Evolutionary conservation across 2,888 invertebrate species (phyloP), one percentile per base, ranked within the genome.

Genomic region (Lochmaea capreae): DNA sequence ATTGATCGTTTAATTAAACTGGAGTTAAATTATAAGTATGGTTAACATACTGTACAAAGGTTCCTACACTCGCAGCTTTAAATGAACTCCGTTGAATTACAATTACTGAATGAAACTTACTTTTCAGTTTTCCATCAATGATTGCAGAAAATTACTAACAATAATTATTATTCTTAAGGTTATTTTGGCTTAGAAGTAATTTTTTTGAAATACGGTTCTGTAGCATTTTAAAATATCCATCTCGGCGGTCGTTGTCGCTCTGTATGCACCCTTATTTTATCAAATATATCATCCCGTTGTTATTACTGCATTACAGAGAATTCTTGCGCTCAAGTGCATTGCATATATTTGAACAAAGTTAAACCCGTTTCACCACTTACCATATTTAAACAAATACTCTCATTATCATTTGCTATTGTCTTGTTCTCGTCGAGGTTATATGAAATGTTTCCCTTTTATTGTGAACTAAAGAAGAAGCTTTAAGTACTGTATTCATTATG

Each of bases 281-380:
- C 75, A 73, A 76, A 77, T 77, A 76, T 75, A 79, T 78, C 78
- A 79, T 79, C 79, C 75, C 77, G 71, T 79, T 76, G 71, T 78
- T 75, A 77, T 77, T 76, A 78, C 76, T 76, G 74, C 67, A 77
- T 78, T 78, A 77, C 75, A 52, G 33, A 18, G 74, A 75, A 76
- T 77, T 74, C 78, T 76, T 78, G 73, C 57, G 74, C 63, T 74
- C 74, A 71, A 76, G 72, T 69, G 74, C 65, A 68, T 57, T 65
- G 71, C 66, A 73, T 72, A 69, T 71, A 74, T 74, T 73, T 61
- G 73, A 73, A 73, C 65, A 54, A 65, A 65, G 69, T 69, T 73
- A 68, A 67, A 73, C 65, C 68, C 46, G 69, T 69, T 73, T 69
- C 54, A 49, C 70, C 33, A 22, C 54, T 52, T 62, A 54, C 22